Conservation (phyloP, 37 sponge, comb jelly and placozoan genomes). For the Cliona cf. orientalis region DNA sequence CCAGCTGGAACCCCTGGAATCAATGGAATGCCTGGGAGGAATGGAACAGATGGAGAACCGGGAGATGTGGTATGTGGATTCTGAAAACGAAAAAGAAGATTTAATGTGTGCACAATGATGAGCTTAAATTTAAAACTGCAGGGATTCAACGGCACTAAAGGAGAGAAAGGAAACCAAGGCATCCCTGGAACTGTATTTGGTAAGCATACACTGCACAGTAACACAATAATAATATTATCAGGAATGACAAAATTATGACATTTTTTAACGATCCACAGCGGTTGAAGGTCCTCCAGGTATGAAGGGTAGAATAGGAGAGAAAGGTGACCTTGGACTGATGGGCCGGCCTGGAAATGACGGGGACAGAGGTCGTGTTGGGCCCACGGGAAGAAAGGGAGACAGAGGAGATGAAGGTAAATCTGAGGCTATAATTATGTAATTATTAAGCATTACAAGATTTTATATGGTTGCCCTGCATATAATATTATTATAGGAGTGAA, state of each 20-base stretch:
- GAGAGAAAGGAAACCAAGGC: neutral
- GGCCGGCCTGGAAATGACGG: neutral
- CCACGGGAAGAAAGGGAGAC: constrained; percentile 9
- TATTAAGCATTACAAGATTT: neutral
- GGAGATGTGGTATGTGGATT: neutral
- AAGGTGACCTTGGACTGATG: constrained; percentile 5
- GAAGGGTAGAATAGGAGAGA: neutral
- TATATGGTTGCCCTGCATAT: neutral
- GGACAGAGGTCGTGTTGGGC: neutral
- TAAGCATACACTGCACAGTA: neutral
- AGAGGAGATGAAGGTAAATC: constrained; percentile 4
- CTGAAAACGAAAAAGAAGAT: neutral
- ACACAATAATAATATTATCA: neutral
- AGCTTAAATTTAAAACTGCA: neutral
- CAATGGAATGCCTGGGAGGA: neutral
- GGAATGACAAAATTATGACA: neutral
- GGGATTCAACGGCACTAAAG: neutral
- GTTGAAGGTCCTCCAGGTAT: neutral
- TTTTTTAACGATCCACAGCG: neutral
- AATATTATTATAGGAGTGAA: neutral
- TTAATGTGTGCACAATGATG: neutral
- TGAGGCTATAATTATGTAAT: neutral
- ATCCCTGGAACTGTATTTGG: constrained; percentile 10
- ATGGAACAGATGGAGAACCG: neutral
- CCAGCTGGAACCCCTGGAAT: constrained; percentile 1